A percentile compares a stretch with the other conserved stretches of the same genome.
phyloP scores from a whole-genome alignment of 2,113 vertebrate genomes.

The Nothobranchius kuhntae region DNA sequence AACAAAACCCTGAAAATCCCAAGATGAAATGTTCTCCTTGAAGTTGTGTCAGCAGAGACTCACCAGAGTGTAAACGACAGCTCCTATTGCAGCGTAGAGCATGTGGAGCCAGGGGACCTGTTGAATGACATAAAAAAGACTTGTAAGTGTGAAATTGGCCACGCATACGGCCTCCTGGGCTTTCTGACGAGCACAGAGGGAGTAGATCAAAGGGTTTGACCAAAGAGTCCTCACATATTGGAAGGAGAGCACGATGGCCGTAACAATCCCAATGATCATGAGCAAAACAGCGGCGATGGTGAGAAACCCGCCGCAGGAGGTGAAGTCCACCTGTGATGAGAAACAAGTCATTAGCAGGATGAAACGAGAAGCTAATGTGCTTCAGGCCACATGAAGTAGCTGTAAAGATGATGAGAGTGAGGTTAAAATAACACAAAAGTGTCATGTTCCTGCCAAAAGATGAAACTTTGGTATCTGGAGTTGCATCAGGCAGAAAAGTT shows the following conservation, averaged over 20 bases:
- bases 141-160: conserved; percentile 38
- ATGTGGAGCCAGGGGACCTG: conserved; percentile 94
- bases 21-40: not conserved
- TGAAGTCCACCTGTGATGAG: conserved; percentile 91
- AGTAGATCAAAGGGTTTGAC: conserved; percentile 30
- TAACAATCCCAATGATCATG: conserved; percentile 87
- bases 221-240: conserved; percentile 86
- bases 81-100: conserved; percentile 90
- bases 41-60: conserved; percentile 60
- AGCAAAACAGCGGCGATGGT: conserved; percentile 86
- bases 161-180: conserved; percentile 17
- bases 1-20: not conserved
- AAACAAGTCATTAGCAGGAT: conserved; percentile 48
- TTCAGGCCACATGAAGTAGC: conserved; percentile 34
- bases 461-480: conserved; percentile 37
- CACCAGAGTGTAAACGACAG: conserved; percentile 91
- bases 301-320: conserved; percentile 90
- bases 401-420: conserved; percentile 8
- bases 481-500: conserved; percentile 52
- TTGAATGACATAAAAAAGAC: conserved; percentile 40
- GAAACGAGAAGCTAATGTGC: conserved; percentile 37
- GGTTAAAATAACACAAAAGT: not conserved
- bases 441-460: conserved; percentile 20
- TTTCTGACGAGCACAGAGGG: conserved; percentile 24
- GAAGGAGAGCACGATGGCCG: conserved; percentile 87